A percentile compares a stretch with the other conserved stretches of the same genome.
phyloP scores from a whole-genome alignment of 2,888 invertebrate genomes.

The Chaitophorus viminalis region DNA sequence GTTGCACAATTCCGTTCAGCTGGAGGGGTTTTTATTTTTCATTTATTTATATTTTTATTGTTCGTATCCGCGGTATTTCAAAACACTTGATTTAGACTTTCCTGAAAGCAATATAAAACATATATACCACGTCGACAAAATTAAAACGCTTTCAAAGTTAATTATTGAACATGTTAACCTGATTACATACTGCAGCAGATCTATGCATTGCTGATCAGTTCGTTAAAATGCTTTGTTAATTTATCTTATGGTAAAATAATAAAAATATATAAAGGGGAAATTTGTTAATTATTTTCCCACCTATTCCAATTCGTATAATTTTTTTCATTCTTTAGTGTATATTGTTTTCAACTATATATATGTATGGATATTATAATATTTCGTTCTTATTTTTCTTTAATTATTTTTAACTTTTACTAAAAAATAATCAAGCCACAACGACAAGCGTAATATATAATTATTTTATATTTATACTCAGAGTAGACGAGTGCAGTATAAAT shows the following conservation, averaged over 20 bases:
- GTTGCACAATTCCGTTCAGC: too few relatives aligned
- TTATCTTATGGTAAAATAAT: background rate
- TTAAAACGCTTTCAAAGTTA: conserved; percentile 6
- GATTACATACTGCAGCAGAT: background rate
- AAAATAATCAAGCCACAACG: too few relatives aligned
- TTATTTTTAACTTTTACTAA: background rate
- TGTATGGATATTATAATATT: too few relatives aligned
- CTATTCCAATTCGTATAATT: background rate
- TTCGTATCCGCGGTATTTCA: background rate
- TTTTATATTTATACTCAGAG: too few relatives aligned
- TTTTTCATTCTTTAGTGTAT: background rate
- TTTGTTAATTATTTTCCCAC: background rate
- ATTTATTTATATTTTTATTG: background rate
- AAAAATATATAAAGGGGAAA: background rate
- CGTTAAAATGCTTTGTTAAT: conserved; percentile 15
- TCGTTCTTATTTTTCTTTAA: background rate
- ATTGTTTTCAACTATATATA: background rate
- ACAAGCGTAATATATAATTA: too few relatives aligned
- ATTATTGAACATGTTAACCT: conserved; percentile 8
- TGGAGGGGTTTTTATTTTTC: background rate
- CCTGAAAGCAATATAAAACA: too few relatives aligned
- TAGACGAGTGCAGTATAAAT: too few relatives aligned
- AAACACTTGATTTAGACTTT: background rate
- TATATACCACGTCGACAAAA: background rate
- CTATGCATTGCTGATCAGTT: background rate